A percentile compares a stretch with the other conserved stretches of the same genome.
Evolutionary conservation across 2,113 vertebrate genomes (phyloP).

Genomic region (Psilopsiagon aymara): DNA sequence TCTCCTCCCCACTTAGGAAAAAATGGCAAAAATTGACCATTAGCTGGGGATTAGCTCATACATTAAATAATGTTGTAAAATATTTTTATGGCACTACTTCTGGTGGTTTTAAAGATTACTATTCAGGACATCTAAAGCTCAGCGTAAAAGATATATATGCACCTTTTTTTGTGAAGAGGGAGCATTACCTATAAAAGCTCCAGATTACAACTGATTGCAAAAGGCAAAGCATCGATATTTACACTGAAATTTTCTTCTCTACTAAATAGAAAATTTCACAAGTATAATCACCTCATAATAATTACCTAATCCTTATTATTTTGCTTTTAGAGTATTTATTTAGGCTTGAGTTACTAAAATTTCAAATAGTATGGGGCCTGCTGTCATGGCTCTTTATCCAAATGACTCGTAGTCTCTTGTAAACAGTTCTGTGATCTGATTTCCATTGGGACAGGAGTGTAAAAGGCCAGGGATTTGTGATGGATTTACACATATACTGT

Average conservation of each 20-base stretch:
- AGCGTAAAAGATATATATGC: not conserved
- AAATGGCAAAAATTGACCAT: slow-evolving; percentile 32
- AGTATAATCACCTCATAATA: slow-evolving; percentile 78
- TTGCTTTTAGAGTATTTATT: slow-evolving; percentile 81
- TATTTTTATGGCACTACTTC: slow-evolving; percentile 25
- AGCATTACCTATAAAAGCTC: slow-evolving; percentile 64
- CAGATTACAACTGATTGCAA: slow-evolving; percentile 61
- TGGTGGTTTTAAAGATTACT: slow-evolving; percentile 21
- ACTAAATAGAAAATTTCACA: slow-evolving; percentile 75
- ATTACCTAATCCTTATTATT: slow-evolving; percentile 83
- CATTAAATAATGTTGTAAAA: slow-evolving; percentile 37
- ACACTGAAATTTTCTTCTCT: slow-evolving; percentile 56
- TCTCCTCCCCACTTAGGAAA: not conserved
- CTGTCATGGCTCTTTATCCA: slow-evolving; percentile 87
- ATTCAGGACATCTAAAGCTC: slow-evolving; percentile 51
- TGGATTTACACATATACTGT: slow-evolving; percentile 97
- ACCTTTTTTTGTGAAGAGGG: not conserved
- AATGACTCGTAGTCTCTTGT: slow-evolving; percentile 86
- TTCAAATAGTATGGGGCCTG: slow-evolving; percentile 77
- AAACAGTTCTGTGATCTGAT: slow-evolving; percentile 92
- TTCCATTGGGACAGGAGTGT: slow-evolving; percentile 85
- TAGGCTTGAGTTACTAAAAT: slow-evolving; percentile 83
- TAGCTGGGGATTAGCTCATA: slow-evolving; percentile 52
- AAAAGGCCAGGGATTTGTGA: slow-evolving; percentile 87
- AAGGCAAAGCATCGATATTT: slow-evolving; percentile 47